Conservation (phyloP, 2,797 vertebrate species). For the Onychomys arenicola region DNA sequence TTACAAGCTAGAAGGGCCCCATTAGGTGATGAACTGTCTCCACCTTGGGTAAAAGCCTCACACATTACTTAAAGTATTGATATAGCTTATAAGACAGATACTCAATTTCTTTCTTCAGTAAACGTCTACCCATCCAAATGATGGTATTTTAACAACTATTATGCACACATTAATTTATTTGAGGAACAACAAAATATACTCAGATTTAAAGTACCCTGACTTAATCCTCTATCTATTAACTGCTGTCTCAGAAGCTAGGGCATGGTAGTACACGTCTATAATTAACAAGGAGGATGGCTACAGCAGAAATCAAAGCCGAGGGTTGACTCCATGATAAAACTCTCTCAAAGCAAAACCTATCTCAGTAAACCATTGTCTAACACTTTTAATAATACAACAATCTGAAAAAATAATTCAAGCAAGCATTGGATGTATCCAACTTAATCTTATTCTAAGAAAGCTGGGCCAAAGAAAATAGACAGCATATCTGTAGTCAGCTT, state of each 20-base stretch:
- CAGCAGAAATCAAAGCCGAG: not conserved
- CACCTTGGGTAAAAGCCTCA: slow-evolving; percentile 7
- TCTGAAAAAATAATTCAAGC: not conserved
- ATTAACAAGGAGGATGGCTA: not conserved
- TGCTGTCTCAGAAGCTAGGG: not conserved
- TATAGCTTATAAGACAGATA: not conserved
- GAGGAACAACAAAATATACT: slow-evolving; percentile 13
- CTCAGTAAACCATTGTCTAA: not conserved
- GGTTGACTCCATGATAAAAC: not conserved
- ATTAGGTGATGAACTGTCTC: slow-evolving; percentile 17
- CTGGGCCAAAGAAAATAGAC: not conserved
- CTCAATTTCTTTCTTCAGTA: slow-evolving; percentile 1
- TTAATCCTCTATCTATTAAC: not conserved
- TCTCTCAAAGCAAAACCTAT: not conserved
- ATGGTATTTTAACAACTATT: not conserved
- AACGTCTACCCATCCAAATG: slow-evolving; percentile 12
- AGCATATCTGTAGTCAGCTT: not conserved
- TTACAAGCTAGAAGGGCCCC: not conserved
- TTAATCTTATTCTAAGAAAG: not conserved
- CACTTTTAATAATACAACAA: slow-evolving; percentile 1
- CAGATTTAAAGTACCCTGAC: not conserved
- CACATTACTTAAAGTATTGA: not conserved
- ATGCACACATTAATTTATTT: not conserved
- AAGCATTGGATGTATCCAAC: not conserved
- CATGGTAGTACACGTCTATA: not conserved